Base-by-base conservation (phyloP, 2,888 invertebrate genomes). In the Merodon equestris region DNA sequence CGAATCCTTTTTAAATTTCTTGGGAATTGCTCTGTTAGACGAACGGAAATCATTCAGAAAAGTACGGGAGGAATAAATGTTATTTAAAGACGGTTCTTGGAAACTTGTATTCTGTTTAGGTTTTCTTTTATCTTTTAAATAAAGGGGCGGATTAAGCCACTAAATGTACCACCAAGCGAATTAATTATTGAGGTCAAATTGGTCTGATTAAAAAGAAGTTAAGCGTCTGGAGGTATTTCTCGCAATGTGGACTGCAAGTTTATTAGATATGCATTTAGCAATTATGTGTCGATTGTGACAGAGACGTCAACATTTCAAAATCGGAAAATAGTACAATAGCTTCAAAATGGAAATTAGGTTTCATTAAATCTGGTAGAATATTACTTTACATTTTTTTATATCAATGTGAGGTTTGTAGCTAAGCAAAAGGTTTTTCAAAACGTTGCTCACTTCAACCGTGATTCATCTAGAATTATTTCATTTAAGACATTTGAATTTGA, bases 11-110 rank as follows among this genome's bases (percentile, higher is more conserved):
- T 36, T 36, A 36, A 9, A 9, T 10, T 34, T 45, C 19, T 34
- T 57, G 40, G 38, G 12, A 44, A 44, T 44, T 18, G 7, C 10
- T 36, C 10, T 36, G 14, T 57, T 57, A 38, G 14, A 38, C 44
- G 17, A 14, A 56, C 13, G 36, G n/a, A n/a, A n/a, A 36, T 36
- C 36, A 36, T 10, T 36, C 5, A 19, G 44, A 56, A 15, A 18
- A 15, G 15, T 53, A 10, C n/a, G 14, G 34, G 36, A 9, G 34
- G 18, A 9, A 36, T 10, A 9, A 10, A 36, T 9, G 36, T 10
- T 10, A 36, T 36, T 36, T 7, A 36, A 36, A 36, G 7, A 36
- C n/a, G 36, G 5, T 10, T 36, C 36, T 10, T 7, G 7, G 36
- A 36, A 5, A 36, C 10, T 7, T 10, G 5, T 36, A 5, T 36